Percentiles rank a stretch among this genome's conserved stretches.
Evolutionary conservation across 2,113 vertebrate genomes (phyloP).

Genomic region (Hyaena hyaena): DNA sequence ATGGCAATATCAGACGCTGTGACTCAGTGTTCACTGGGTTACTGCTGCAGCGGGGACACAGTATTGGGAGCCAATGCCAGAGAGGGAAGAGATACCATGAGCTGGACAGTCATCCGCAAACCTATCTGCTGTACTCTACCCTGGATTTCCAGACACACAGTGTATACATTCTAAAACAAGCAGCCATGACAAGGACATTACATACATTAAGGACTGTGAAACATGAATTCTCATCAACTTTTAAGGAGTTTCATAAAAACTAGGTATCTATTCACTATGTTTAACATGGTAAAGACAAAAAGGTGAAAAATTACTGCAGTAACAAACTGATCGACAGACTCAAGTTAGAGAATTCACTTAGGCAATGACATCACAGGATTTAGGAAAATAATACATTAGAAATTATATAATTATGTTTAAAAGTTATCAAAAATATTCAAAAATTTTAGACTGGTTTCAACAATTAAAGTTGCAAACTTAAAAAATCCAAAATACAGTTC

Average conservation of each 20-base stretch:
- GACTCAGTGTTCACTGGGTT: not conserved
- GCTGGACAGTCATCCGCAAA: not conserved
- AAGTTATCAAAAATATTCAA: conserved; percentile 21
- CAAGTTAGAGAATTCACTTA: not conserved
- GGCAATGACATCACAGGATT: not conserved
- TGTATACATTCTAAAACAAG: not conserved
- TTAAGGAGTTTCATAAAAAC: not conserved
- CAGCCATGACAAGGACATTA: not conserved
- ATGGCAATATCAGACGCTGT: not conserved
- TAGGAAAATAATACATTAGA: not conserved
- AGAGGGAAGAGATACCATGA: not conserved
- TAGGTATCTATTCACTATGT: not conserved
- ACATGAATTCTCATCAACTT: not conserved
- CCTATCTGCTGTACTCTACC: not conserved
- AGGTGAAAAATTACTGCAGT: not conserved
- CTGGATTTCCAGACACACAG: not conserved
- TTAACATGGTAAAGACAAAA: not conserved
- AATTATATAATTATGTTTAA: not conserved
- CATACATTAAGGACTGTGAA: not conserved
- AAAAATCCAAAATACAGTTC: not conserved
- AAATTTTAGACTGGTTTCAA: not conserved
- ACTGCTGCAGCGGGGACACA: not conserved
- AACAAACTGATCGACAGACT: not conserved
- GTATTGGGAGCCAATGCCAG: not conserved
- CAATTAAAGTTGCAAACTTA: conserved; percentile 14